Conservation (phyloP, 2,797 vertebrate genomes). For the Oreochromis grahami region DNA sequence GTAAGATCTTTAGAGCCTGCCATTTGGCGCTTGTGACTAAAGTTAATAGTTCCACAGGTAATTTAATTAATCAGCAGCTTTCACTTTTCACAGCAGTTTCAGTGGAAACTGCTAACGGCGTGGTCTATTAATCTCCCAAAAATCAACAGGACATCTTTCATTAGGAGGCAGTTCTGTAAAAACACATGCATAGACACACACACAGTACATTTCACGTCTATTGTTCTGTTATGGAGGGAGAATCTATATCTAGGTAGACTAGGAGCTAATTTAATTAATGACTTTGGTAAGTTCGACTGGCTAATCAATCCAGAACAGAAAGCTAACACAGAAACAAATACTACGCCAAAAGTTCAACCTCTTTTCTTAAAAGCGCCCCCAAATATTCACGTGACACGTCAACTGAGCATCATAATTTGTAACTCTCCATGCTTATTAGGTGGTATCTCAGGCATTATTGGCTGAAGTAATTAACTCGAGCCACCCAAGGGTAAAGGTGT, state of each 20-base stretch:
- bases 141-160: neutral
- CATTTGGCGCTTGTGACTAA: neutral
- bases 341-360: neutral
- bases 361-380: neutral
- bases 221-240: neutral
- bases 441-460: conserved; percentile 60
- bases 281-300: neutral
- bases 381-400: conserved; percentile 7
- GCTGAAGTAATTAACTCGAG: conserved; percentile 67
- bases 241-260: neutral
- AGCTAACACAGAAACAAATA: neutral
- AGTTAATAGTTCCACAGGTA: neutral
- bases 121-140: neutral
- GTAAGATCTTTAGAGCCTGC: neutral
- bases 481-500: conserved; percentile 71
- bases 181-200: neutral
- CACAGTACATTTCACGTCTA: neutral
- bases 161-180: neutral
- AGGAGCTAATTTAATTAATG: neutral
- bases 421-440: conserved; percentile 61
- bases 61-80: neutral
- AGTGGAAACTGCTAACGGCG: neutral
- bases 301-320: neutral
- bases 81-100: neutral
- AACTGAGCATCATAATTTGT: conserved; percentile 56